Conservation (phyloP, 2,888 invertebrate species). For the Psylliodes chrysocephalus region DNA sequence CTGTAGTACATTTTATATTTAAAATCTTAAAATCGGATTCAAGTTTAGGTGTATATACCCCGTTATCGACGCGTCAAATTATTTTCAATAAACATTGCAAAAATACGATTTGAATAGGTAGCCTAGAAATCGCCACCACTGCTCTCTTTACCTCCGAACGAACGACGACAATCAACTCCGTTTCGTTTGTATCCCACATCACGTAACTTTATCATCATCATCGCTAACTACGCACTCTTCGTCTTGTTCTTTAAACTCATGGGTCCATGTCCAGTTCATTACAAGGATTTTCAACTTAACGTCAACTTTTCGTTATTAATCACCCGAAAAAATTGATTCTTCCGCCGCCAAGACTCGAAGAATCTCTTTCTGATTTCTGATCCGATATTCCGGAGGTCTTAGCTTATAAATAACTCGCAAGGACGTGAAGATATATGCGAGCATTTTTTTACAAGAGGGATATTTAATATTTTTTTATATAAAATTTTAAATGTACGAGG, state of each 20-base stretch:
- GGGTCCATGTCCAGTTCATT: slow-evolving; percentile 9
- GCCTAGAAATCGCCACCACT: background rate
- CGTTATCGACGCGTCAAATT: too few relatives aligned
- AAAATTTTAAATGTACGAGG: too few relatives aligned
- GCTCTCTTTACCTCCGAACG: background rate
- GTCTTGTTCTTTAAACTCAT: background rate
- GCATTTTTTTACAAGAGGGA: too few relatives aligned
- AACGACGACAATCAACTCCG: background rate
- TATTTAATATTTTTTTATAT: too few relatives aligned
- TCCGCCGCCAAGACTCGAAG: background rate
- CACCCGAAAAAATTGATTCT: slow-evolving; percentile 13
- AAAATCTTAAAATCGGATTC: too few relatives aligned
- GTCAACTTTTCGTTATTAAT: slow-evolving; percentile 18
- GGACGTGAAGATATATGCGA: background rate
- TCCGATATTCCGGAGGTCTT: background rate
- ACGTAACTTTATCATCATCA: slow-evolving; percentile 13
- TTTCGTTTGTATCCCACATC: slow-evolving; percentile 1
- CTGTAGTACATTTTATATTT: too few relatives aligned
- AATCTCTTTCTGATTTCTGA: background rate
- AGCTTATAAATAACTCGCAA: background rate
- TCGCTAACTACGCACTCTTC: background rate
- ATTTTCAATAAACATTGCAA: too few relatives aligned
- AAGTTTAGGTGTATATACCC: too few relatives aligned
- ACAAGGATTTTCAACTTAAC: slow-evolving; percentile 19
- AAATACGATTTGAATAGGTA: too few relatives aligned